These are phyloP conservation scores for Astur gentilis DNA, from an alignment of 2,113 vertebrate genomes.

Conservation along the genomic window DNA sequence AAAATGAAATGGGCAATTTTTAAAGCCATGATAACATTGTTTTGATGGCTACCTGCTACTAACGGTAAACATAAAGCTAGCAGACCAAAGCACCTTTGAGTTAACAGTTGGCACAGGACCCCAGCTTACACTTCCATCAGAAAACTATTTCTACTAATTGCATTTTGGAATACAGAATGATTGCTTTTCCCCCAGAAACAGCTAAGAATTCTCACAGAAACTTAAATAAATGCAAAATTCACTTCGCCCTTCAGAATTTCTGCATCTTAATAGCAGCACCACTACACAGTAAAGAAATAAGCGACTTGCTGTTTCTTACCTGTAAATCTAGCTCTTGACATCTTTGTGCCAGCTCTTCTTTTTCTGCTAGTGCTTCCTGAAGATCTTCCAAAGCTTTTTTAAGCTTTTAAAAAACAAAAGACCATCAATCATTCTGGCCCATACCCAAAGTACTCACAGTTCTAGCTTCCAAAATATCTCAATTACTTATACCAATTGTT, in stretches of 20 bases:
- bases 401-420: slow-evolving; percentile 73
- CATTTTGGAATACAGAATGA: neutral
- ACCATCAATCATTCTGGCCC: neutral
- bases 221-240: neutral
- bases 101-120: neutral
- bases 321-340: slow-evolving; percentile 94
- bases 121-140: neutral
- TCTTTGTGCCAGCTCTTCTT: slow-evolving; percentile 88
- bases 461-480: neutral
- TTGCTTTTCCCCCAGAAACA: neutral
- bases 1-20: neutral
- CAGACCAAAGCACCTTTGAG: neutral
- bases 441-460: neutral
- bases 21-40: neutral
- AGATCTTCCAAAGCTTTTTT: slow-evolving; percentile 88
- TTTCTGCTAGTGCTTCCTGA: slow-evolving; percentile 81
- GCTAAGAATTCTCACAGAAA: neutral
- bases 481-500: neutral
- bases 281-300: neutral
- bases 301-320: slow-evolving; percentile 65
- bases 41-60: neutral
- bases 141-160: neutral
- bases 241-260: neutral
- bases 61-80: neutral
- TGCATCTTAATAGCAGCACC: neutral